A percentile compares a stretch with the other conserved stretches of the same genome.
These are phyloP conservation scores for Triplophysa bombifrons DNA, from an alignment of 2,797 vertebrate species.

Conservation along the genomic window DNA sequence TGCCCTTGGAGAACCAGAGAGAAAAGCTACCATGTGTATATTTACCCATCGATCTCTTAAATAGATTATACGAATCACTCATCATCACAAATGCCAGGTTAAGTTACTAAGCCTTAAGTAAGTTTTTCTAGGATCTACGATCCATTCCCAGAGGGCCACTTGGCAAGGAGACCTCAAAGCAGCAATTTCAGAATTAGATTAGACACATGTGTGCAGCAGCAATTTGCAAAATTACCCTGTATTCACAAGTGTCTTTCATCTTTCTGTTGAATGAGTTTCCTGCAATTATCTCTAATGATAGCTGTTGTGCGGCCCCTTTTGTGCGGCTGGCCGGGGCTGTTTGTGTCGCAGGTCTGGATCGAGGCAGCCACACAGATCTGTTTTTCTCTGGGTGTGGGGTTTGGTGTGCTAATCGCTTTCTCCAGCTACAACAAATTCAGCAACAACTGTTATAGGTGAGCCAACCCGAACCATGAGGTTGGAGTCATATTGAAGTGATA, in stretches of 20 bases:
- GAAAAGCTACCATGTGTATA: neutral
- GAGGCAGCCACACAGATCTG: constrained; percentile 92
- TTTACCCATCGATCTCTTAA: constrained; percentile 7
- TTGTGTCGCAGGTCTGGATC: constrained; percentile 89
- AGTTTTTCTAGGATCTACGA: constrained; percentile 53
- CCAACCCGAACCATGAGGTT: neutral
- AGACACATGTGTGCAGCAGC: constrained; percentile 82
- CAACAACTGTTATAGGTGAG: constrained; percentile 92
- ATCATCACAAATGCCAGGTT: constrained; percentile 37
- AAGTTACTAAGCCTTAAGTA: constrained; percentile 56
- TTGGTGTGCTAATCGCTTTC: constrained; percentile 93
- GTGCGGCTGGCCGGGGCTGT: constrained; percentile 70
- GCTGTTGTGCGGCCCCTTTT: constrained; percentile 71
- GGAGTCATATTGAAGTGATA: neutral
- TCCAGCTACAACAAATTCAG: constrained; percentile 95
- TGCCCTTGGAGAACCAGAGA: neutral
- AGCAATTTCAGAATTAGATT: constrained; percentile 85
- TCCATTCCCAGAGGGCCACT: constrained; percentile 52
- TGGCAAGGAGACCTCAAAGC: constrained; percentile 67
- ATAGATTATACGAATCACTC: neutral
- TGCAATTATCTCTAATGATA: constrained; percentile 91
- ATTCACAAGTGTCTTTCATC: constrained; percentile 89
- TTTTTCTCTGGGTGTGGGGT: constrained; percentile 93
- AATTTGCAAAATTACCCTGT: constrained; percentile 88
- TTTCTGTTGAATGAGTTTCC: constrained; percentile 88